Evolutionary conservation across 2,797 vertebrate species (phyloP), one percentile per base, ranked within the genome.

Genomic region (Hafferia zeledoni): DNA sequence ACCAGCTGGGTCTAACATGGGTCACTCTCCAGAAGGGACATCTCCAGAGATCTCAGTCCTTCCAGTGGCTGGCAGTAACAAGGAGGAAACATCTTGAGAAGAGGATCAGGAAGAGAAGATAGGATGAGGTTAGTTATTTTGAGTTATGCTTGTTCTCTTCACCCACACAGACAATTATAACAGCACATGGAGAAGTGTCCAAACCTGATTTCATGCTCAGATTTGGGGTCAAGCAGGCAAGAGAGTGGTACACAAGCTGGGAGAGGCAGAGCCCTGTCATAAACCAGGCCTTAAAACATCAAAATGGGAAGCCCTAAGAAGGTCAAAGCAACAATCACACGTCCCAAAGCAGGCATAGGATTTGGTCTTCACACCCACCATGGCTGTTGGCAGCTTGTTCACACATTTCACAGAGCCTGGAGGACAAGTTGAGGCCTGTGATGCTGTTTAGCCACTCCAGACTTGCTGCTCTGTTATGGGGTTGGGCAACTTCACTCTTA

Each of bases 21-120:
- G 67, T 89, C 23, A 8, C 83, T 95, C 61, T 96, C 88, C 50
- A 63, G 94, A 91, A 96, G 25, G 11, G n/a, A 30, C 23, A 55
- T 41, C 49, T 91, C 44, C 37, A 60, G 70, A 11, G 37, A 72
- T 33, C 52, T 18, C 5, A 57, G 24, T 31, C 35, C 55, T 82
- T 37, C 30, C 81, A 76, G 25, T 5, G 9, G 33, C 33, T 75
- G 53, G 41, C 30, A 84, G 46, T 25, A 90, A 33, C 11, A 47
- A 92, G 19, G 11, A 80, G 11, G 13, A 59, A 67, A 39, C 37
- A 68, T 25, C 27, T 30, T 30, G 23, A 89, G n/a, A 84, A 49
- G 63, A 74, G 0, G 0, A 49, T 33, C 15, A 80, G 61, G 47
- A 78, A 5, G n/a, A 70, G 17, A 8, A 28, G 27, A 47, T 1